Percentiles rank a stretch among this genome's conserved stretches.
These are phyloP conservation scores for Garrulus glandarius DNA, from an alignment of 2,797 vertebrate species.

Conservation along the genomic window DNA sequence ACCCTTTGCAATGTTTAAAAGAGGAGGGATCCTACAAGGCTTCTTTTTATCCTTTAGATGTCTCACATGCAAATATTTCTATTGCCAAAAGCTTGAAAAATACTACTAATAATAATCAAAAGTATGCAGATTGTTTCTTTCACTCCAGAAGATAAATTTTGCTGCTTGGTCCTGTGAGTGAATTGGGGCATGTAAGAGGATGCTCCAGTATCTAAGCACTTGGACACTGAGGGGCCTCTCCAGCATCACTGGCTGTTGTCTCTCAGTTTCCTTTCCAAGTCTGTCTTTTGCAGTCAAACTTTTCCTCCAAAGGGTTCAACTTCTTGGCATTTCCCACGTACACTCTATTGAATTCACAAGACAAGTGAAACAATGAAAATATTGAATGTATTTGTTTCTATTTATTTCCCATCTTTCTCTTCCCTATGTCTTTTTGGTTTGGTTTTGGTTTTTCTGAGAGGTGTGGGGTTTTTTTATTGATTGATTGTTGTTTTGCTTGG, in stretches of 20 bases:
- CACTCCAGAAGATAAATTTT: constrained; percentile 66
- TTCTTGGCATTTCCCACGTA: background rate
- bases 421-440: background rate
- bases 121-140: constrained; percentile 33
- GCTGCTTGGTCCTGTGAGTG: constrained; percentile 54
- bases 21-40: background rate
- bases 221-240: background rate
- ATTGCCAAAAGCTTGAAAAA: background rate
- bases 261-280: background rate
- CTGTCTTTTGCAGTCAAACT: background rate
- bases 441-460: background rate
- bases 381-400: background rate
- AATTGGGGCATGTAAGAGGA: constrained; percentile 55
- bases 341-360: background rate
- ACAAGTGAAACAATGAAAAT: background rate
- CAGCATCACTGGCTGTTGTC: background rate
- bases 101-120: background rate
- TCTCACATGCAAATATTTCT: constrained; percentile 17
- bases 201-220: constrained; percentile 34
- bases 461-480: background rate
- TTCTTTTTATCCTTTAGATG: background rate
- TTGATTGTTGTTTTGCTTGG: background rate
- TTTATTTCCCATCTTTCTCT: background rate
- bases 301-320: background rate
- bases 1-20: background rate